A percentile compares a stretch with the other conserved stretches of the same genome.
These are phyloP conservation scores for Calyptomena viridis DNA, from an alignment of 2,113 vertebrate genomes.

Conservation along the genomic window DNA sequence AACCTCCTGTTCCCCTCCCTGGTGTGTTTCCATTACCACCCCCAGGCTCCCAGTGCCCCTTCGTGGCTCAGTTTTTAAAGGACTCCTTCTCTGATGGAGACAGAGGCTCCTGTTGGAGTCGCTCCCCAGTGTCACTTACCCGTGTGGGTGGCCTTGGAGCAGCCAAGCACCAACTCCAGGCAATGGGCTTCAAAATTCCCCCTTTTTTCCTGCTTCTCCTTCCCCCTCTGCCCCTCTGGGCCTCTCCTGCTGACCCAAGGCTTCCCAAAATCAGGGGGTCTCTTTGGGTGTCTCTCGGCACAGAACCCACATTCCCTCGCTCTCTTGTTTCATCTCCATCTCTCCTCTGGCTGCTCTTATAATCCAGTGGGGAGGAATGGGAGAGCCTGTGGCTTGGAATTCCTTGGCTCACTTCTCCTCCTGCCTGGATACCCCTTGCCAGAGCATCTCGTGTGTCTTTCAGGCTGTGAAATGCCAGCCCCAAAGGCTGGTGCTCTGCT, in stretches of 20 bases:
- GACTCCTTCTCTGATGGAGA: background rate
- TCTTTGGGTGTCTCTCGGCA: background rate
- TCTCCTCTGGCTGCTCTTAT: background rate
- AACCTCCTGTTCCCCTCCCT: background rate
- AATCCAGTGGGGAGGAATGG: background rate
- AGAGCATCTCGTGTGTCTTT: background rate
- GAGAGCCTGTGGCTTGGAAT: conserved; percentile 25
- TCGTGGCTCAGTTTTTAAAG: background rate
- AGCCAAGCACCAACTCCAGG: background rate
- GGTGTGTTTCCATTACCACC: background rate
- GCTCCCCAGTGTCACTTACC: background rate
- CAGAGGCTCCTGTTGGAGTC: background rate
- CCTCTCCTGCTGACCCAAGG: background rate
- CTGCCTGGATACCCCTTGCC: background rate
- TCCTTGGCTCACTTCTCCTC: background rate
- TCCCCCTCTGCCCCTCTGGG: background rate
- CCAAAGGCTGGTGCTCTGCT: background rate
- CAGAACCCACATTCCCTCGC: background rate
- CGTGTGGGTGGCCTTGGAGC: background rate
- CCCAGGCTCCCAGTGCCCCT: background rate
- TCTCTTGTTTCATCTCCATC: background rate
- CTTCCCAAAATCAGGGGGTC: background rate
- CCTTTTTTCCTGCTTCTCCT: background rate
- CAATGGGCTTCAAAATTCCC: background rate
- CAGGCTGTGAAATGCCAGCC: background rate